These are phyloP conservation scores for Epizoanthus illoricatus DNA, from an alignment of 92 coral and sea anemone species.

Conservation along the genomic window DNA sequence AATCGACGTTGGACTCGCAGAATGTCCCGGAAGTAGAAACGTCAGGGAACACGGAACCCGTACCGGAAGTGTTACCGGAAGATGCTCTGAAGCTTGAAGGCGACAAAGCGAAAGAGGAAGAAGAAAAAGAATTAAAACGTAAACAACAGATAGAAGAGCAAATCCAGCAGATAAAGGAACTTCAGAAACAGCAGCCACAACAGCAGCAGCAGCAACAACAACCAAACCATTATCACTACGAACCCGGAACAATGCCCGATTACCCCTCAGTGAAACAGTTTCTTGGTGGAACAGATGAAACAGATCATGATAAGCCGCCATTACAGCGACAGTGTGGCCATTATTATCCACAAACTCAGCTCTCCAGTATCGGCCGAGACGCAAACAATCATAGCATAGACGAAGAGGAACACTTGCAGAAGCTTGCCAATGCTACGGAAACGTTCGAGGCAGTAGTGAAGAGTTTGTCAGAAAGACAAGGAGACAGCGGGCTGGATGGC, in stretches of 20 bases:
- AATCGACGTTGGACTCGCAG: not conserved
- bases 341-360: slow-evolving; percentile 64
- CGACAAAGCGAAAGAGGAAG: slow-evolving; percentile 22
- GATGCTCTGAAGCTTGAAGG: slow-evolving; percentile 2
- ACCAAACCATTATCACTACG: slow-evolving; percentile 50
- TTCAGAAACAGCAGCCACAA: slow-evolving; percentile 63
- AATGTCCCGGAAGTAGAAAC: slow-evolving; percentile 1
- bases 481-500: slow-evolving; percentile 61
- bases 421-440: slow-evolving; percentile 63
- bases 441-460: slow-evolving; percentile 78
- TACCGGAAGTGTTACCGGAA: not conserved
- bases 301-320: slow-evolving; percentile 51
- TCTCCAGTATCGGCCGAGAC: slow-evolving; percentile 60
- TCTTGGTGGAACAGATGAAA: slow-evolving; percentile 42
- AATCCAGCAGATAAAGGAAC: slow-evolving; percentile 73
- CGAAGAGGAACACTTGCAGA: slow-evolving; percentile 75
- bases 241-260: slow-evolving; percentile 57
- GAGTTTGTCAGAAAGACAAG: slow-evolving; percentile 64
- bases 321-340: slow-evolving; percentile 86
- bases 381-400: slow-evolving; percentile 67
- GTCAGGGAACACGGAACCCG: slow-evolving; percentile 15
- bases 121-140: slow-evolving; percentile 48
- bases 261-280: slow-evolving; percentile 26
- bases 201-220: slow-evolving; percentile 34
- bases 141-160: slow-evolving; percentile 70